Conservation (phyloP, 2,113 vertebrate genomes). For the Prolemur simus region DNA sequence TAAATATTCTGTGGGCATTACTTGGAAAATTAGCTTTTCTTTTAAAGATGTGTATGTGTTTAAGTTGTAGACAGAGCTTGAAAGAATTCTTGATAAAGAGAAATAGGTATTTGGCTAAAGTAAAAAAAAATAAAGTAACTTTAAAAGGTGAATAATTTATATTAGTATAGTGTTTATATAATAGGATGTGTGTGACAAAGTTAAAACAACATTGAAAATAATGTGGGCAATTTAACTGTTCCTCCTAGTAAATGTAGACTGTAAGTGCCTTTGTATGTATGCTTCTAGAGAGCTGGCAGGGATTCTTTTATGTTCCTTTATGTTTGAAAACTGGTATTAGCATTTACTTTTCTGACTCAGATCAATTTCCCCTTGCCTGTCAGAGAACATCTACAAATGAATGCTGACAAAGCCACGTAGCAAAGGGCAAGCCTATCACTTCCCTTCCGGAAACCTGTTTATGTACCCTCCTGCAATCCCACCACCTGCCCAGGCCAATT, state of each 20-base stretch:
- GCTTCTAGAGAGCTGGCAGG: background rate
- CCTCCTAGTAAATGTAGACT: constrained; percentile 10
- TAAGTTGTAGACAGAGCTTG: background rate
- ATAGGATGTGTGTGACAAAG: constrained; percentile 43
- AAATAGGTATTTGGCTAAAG: constrained; percentile 57
- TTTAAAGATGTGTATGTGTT: constrained; percentile 31
- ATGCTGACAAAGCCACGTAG: background rate
- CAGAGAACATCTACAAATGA: background rate
- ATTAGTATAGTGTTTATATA: constrained; percentile 54
- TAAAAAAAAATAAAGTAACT: constrained; percentile 46
- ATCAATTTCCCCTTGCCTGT: background rate
- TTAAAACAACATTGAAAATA: constrained; percentile 62
- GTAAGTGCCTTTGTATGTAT: background rate
- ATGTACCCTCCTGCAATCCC: background rate
- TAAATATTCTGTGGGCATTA: constrained; percentile 1
- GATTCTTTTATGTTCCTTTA: constrained; percentile 15
- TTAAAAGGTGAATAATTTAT: constrained; percentile 66
- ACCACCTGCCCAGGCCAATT: background rate
- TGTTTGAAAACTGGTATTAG: background rate
- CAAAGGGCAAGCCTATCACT: background rate
- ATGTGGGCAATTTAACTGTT: constrained; percentile 53
- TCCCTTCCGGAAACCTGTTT: constrained; percentile 2
- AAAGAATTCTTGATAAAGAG: constrained; percentile 55
- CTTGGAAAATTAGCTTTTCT: constrained; percentile 42
- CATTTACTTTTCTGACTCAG: constrained; percentile 20